Conservation (phyloP, 2,797 vertebrate genomes). For the Microctenopoma lineatum region DNA sequence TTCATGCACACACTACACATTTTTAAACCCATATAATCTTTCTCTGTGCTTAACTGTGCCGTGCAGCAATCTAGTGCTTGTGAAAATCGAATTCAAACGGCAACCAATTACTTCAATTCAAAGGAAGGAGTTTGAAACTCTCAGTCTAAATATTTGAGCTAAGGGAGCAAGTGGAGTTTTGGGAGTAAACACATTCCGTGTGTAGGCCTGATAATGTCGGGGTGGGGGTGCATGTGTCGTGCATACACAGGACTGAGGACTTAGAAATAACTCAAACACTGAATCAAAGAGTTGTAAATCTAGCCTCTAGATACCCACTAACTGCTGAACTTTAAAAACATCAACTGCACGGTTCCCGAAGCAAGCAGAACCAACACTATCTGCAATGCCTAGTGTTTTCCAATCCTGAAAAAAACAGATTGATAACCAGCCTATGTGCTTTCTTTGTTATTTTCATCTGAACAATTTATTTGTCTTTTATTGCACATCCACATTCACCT, state of each 20-base stretch:
- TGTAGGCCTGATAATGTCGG: constrained; percentile 58
- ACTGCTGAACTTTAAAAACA: constrained; percentile 54
- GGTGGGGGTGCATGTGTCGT: constrained; percentile 1
- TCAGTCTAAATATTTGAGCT: constrained; percentile 65
- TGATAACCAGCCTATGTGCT: constrained; percentile 25
- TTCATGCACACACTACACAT: constrained; percentile 26
- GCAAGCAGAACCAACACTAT: constrained; percentile 25
- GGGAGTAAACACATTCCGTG: constrained; percentile 66
- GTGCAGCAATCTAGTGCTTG: constrained; percentile 31
- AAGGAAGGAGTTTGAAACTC: constrained; percentile 56
- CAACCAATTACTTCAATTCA: constrained; percentile 75
- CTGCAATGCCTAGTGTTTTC: constrained; percentile 26
- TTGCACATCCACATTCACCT: constrained; percentile 21
- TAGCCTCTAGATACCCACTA: constrained; percentile 60
- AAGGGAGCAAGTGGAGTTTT: constrained; percentile 49
- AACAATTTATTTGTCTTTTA: constrained; percentile 37
- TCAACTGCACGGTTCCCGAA: constrained; percentile 14
- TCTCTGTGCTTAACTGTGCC: constrained; percentile 15
- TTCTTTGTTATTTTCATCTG: neutral
- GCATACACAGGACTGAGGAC: constrained; percentile 33
- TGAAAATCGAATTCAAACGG: constrained; percentile 60
- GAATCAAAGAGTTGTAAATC: constrained; percentile 69
- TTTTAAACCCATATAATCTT: constrained; percentile 10
- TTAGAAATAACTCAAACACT: constrained; percentile 61
- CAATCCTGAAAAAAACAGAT: neutral